Evolutionary conservation across 1,140 invertebrate species (phyloP).

Genomic region (Aethina tumida): DNA sequence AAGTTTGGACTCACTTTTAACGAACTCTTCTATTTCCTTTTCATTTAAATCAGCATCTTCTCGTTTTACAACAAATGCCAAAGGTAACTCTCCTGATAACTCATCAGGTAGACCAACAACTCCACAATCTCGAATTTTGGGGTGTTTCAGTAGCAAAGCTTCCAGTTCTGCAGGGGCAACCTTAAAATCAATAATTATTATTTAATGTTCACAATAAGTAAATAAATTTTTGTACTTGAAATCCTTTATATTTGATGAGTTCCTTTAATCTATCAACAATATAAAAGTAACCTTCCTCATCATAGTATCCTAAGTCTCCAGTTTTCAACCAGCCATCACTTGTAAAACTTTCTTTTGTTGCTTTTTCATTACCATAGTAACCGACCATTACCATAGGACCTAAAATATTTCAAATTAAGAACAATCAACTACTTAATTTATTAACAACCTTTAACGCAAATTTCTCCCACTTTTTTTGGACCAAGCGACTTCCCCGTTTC

Average conservation of each 20-base stretch:
- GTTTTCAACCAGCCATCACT: slow-evolving; percentile 63
- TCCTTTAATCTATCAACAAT: slow-evolving; percentile 72
- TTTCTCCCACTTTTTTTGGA: slow-evolving; percentile 50
- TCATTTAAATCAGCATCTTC: slow-evolving; percentile 35
- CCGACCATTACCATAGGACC: slow-evolving; percentile 49
- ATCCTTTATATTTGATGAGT: slow-evolving; percentile 71
- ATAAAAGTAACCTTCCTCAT: slow-evolving; percentile 55
- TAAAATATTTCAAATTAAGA: no score
- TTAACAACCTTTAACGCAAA: slow-evolving; percentile 45
- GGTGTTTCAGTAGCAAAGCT: slow-evolving; percentile 54
- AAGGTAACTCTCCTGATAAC: slow-evolving; percentile 54
- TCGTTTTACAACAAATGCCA: slow-evolving; percentile 55
- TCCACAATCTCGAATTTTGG: slow-evolving; percentile 54
- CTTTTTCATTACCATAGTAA: slow-evolving; percentile 48
- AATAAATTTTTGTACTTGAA: slow-evolving; percentile 44
- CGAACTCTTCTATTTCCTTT: slow-evolving; percentile 40
- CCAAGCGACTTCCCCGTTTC: slow-evolving; percentile 49
- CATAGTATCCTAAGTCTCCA: slow-evolving; percentile 66
- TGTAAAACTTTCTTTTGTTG: slow-evolving; percentile 52
- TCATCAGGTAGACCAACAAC: slow-evolving; percentile 62
- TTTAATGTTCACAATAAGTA: slow-evolving; percentile 1
- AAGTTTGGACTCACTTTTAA: slow-evolving; percentile 33
- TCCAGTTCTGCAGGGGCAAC: slow-evolving; percentile 68
- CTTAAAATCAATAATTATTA: slow-evolving; percentile 41
- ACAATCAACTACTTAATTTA: neutral